Conservation (phyloP, 2,797 vertebrate genomes). For the Typhlichthys eigenmanni region DNA sequence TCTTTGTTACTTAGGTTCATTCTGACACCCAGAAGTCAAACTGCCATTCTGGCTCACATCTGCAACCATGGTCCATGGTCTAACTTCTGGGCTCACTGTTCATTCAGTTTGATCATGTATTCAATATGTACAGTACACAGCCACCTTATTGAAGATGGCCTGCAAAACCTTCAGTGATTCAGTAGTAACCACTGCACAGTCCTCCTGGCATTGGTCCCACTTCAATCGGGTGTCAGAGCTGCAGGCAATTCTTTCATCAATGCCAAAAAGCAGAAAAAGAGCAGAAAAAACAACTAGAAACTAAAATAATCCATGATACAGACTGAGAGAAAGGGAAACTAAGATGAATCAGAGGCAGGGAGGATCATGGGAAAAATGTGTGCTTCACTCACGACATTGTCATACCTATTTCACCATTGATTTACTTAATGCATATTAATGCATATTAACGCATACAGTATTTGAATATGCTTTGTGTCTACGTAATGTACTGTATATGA, state of each 20-base stretch:
- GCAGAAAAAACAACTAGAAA: no score
- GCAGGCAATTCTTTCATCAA: conserved; percentile 1
- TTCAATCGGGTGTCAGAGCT: neutral
- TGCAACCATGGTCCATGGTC: conserved; percentile 50
- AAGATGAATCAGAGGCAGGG: no score
- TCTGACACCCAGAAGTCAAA: conserved; percentile 58
- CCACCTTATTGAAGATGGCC: conserved; percentile 36
- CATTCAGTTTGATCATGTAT: conserved; percentile 45
- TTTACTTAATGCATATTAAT: no score
- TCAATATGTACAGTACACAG: conserved; percentile 35
- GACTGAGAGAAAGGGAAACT: no score
- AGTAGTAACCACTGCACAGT: conserved; percentile 12
- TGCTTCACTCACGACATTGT: no score
- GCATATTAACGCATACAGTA: no score
- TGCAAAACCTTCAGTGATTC: conserved; percentile 26
- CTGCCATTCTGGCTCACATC: conserved; percentile 59
- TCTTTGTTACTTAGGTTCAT: conserved; percentile 74
- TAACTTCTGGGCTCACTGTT: conserved; percentile 48
- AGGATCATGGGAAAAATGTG: no score
- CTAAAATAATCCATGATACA: no score
- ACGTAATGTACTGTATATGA: no score
- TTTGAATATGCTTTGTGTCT: no score
- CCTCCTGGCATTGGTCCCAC: neutral
- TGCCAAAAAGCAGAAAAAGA: neutral
- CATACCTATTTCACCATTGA: no score